Evolutionary conservation across 2,113 vertebrate genomes (phyloP).

Genomic region (Daubentonia madagascariensis): DNA sequence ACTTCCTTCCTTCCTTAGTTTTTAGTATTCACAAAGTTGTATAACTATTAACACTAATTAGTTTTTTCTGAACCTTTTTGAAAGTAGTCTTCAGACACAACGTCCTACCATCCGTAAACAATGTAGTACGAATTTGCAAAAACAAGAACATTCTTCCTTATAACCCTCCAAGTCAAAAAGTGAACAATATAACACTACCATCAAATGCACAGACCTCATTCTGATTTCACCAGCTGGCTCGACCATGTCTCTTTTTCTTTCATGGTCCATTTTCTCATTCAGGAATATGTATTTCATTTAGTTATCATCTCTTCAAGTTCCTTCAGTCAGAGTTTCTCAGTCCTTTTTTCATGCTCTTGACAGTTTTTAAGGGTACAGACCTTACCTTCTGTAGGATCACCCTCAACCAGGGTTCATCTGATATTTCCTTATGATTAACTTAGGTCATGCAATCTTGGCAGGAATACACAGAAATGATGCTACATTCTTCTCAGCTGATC

Average conservation of each 20-base stretch:
- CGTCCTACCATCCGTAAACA: neutral
- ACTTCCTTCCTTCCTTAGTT: neutral
- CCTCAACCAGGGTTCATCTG: neutral
- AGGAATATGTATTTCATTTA: neutral
- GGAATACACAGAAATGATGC: neutral
- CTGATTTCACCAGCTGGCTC: neutral
- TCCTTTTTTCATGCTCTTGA: neutral
- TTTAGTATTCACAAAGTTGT: neutral
- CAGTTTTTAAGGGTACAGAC: neutral
- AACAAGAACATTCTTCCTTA: neutral
- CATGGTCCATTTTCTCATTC: neutral
- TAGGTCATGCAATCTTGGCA: neutral
- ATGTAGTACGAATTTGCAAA: neutral
- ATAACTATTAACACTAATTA: neutral
- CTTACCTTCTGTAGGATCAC: neutral
- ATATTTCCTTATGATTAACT: neutral
- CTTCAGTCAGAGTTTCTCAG: neutral
- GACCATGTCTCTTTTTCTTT: neutral
- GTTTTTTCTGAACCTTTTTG: constrained; percentile 4
- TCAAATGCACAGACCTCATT: neutral
- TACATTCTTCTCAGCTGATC: neutral
- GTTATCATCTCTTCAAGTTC: neutral
- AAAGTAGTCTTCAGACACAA: neutral
- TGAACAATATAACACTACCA: neutral
- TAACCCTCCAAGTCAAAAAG: neutral